These are phyloP conservation scores for Pimephales promelas DNA, from an alignment of 2,113 vertebrate genomes.

Conservation along the genomic window DNA sequence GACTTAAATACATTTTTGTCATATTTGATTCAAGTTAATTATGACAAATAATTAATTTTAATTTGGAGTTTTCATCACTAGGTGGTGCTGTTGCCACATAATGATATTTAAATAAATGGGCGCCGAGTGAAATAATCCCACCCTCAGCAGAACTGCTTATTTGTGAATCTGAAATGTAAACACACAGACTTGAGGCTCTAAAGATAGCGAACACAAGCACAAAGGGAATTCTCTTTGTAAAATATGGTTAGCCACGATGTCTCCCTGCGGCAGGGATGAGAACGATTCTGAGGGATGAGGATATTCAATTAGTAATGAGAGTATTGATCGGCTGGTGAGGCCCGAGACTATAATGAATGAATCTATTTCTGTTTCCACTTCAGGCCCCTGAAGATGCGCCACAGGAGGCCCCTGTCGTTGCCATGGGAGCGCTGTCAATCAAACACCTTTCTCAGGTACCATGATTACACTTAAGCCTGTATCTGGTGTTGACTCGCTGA, in stretches of 20 bases:
- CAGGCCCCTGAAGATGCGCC: slow-evolving; percentile 55
- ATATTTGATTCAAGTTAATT: not conserved
- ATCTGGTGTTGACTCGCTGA: not conserved
- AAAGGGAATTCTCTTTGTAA: slow-evolving; percentile 9
- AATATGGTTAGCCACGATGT: not conserved
- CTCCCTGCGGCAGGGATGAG: slow-evolving; percentile 60
- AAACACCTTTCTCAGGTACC: slow-evolving; percentile 81
- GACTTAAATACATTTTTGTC: not conserved
- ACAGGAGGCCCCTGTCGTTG: slow-evolving; percentile 48
- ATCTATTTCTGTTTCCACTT: slow-evolving; percentile 49
- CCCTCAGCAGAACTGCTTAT: not conserved
- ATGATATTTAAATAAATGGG: not conserved
- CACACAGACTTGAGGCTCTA: not conserved
- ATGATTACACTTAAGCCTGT: not conserved
- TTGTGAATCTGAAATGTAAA: slow-evolving; percentile 17
- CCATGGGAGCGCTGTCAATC: slow-evolving; percentile 73
- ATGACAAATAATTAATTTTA: not conserved
- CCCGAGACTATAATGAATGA: slow-evolving; percentile 39
- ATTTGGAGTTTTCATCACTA: slow-evolving; percentile 62
- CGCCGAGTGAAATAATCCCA: not conserved
- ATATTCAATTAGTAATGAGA: slow-evolving; percentile 74
- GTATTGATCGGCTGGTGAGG: slow-evolving; percentile 67
- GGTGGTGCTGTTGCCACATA: slow-evolving; percentile 69
- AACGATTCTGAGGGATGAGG: slow-evolving; percentile 62
- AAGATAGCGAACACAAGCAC: slow-evolving; percentile 4